Evolutionary conservation across 2,113 vertebrate genomes (phyloP), one percentile per base, ranked within the genome.

Genomic region (Haemorhous mexicanus): DNA sequence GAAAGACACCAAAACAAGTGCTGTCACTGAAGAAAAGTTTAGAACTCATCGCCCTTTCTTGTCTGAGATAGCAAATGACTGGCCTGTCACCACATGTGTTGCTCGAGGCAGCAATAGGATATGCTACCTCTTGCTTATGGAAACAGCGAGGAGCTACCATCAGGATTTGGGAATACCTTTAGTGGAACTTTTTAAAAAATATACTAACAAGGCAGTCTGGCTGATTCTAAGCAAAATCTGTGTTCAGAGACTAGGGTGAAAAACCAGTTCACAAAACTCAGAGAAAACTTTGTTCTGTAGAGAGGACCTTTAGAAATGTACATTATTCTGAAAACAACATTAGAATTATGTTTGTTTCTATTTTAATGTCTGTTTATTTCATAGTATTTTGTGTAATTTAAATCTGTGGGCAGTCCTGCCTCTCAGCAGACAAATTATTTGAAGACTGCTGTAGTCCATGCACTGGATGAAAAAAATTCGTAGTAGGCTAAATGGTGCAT

Each of bases 41-140:
- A 17, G 78, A 92, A 90, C 76, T 96, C 90, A 77, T 96, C 79
- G 4, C 86, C 39, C 64, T 90, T 58, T 92, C 68, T 63, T 3
- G 78, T 84, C 67, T 67, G 90, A 96, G 89, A 73, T 95, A 94
- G 90, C 64, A 55, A 80, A 90, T 63, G 43, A 47, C 50, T 63
- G 46, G 67, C 59, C 79, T 93, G 88, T 97, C 92, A 90, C 94
- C 94, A 77, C 66, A 6, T 70, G 13, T 44, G 33, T 70, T 95
- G 72, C 83, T 94, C 46, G 63, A 90, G 46, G 43, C 68, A 58
- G 82, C 75, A 82, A 17, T 35, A 93, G 63, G 50, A 39, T 88
- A 35, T 69, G 63, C 82, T 77, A 79, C 33, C 24, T 55, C 63
- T 90, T 84, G 50, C 88, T 86, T 93, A 88, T 77, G 92, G 88